phyloP scores from a whole-genome alignment of 2,797 vertebrate species.

The Rhinatrema bivittatum region DNA sequence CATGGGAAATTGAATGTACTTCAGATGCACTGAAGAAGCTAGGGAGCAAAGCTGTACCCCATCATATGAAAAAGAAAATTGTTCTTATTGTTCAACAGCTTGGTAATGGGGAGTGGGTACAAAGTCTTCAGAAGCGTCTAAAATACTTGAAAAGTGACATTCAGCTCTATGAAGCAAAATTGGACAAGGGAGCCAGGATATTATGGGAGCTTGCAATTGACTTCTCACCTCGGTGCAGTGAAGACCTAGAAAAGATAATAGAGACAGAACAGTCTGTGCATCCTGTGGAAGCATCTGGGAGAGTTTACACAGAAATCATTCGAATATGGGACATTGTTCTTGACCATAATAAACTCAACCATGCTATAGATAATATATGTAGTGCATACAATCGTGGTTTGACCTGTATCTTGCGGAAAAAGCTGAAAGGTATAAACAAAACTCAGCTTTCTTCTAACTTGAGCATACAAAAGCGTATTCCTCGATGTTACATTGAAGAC shows the following conservation, averaged over 20 bases:
- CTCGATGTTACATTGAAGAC: constrained; percentile 59
- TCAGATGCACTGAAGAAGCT: constrained; percentile 59
- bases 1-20: constrained; percentile 70
- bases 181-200: constrained; percentile 64
- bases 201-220: constrained; percentile 67
- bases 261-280: constrained; percentile 26
- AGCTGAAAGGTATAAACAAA: constrained; percentile 56
- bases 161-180: constrained; percentile 61
- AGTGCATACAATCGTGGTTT: constrained; percentile 57
- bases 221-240: constrained; percentile 68
- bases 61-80: constrained; percentile 55
- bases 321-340: constrained; percentile 68
- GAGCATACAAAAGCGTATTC: constrained; percentile 46
- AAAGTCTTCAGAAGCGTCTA: constrained; percentile 52
- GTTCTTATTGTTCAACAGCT: constrained; percentile 54
- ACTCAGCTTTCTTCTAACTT: constrained; percentile 17
- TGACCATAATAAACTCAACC: constrained; percentile 56
- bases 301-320: constrained; percentile 66
- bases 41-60: constrained; percentile 49
- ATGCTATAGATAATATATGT: constrained; percentile 48
- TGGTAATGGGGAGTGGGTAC: constrained; percentile 65
- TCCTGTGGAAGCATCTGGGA: constrained; percentile 35
- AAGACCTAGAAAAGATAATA: constrained; percentile 58
- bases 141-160: constrained; percentile 55
- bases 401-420: constrained; percentile 60